These are phyloP conservation scores for Oreochromis mossambicus DNA, from an alignment of 2,797 vertebrate genomes.

Conservation along the genomic window DNA sequence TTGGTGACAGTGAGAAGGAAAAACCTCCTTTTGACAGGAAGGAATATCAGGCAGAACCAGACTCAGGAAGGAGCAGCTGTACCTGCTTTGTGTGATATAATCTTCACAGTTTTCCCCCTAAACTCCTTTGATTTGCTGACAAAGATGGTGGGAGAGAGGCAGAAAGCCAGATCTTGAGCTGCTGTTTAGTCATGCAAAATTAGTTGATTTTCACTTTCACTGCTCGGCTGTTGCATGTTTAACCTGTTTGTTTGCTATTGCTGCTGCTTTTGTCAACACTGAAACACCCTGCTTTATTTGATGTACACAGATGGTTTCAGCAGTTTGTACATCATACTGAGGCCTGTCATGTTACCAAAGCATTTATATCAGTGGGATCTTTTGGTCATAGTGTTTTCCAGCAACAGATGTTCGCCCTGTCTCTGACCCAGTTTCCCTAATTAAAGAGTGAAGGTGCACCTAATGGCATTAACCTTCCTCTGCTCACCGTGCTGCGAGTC, in stretches of 20 bases:
- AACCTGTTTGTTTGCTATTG: not conserved
- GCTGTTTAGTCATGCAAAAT: not conserved
- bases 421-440: constrained; percentile 25
- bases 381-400: constrained; percentile 4
- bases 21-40: not conserved
- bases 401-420: constrained; percentile 21
- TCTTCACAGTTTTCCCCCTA: not conserved
- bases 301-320: not conserved
- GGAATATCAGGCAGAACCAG: not conserved
- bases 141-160: not conserved
- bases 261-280: not conserved
- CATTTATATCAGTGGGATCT: not conserved
- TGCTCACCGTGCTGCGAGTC: not conserved
- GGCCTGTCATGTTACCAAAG: not conserved
- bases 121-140: not conserved
- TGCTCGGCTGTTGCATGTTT: not conserved
- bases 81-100: not conserved
- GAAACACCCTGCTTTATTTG: not conserved
- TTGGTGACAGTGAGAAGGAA: not conserved
- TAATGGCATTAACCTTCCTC: constrained; percentile 4
- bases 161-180: not conserved
- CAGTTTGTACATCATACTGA: not conserved
- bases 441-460: constrained; percentile 46
- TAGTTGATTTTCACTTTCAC: not conserved
- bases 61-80: not conserved